Evolutionary conservation across 92 coral and sea anemone genomes (phyloP).

Genomic region (Diadumene lineata): DNA sequence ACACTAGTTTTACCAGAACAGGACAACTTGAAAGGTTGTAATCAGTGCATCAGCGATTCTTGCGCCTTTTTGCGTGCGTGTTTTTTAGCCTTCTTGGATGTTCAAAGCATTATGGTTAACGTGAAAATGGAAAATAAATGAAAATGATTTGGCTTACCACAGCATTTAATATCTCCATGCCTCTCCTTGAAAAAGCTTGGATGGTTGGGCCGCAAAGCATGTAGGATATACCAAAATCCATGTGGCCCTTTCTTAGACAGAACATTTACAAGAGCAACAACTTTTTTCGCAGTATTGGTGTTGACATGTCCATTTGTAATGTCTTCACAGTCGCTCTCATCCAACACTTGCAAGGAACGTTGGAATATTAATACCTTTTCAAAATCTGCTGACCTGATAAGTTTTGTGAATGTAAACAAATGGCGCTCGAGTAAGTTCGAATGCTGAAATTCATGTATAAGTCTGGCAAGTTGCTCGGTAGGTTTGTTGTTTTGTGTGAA

Average conservation of each 20-base stretch:
- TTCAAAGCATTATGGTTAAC: too few relatives aligned
- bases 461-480: not conserved
- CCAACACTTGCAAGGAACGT: conserved; percentile 32
- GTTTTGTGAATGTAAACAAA: not conserved
- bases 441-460: not conserved
- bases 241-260: conserved; percentile 37
- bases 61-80: too few relatives aligned
- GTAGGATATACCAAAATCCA: conserved; percentile 36
- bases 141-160: conserved; percentile 28
- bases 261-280: conserved; percentile 26
- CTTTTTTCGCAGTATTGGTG: conserved; percentile 27
- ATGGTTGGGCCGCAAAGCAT: conserved; percentile 31
- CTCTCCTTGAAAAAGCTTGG: conserved; percentile 12
- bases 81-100: too few relatives aligned
- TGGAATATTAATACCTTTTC: conserved; percentile 13
- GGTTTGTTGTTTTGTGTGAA: not conserved
- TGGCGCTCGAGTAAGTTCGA: not conserved
- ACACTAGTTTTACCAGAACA: too few relatives aligned
- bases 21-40: too few relatives aligned
- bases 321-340: conserved; percentile 35
- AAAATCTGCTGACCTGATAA: not conserved
- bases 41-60: too few relatives aligned
- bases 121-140: not conserved
- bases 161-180: conserved; percentile 46
- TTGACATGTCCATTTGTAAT: conserved; percentile 27